phyloP scores from a whole-genome alignment of 2,888 invertebrate species.

The Tenthredo distinguenda region DNA sequence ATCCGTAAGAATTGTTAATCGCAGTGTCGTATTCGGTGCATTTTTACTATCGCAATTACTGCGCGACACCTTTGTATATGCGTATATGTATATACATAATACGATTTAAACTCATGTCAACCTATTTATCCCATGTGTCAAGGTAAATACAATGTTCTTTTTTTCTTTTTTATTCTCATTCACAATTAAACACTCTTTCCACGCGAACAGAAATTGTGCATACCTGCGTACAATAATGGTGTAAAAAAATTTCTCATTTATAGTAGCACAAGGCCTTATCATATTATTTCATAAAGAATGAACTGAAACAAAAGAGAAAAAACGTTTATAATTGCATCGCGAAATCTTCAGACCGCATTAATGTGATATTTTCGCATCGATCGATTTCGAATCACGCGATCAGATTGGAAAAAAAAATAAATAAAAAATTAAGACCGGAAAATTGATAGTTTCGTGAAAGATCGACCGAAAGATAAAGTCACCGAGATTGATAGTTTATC shows the following conservation, averaged over 20 bases:
- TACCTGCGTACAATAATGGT: not conserved
- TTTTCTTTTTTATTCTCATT: not conserved
- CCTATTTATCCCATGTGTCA: constrained; percentile 14
- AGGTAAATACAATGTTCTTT: not conserved
- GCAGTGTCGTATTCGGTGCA: constrained; percentile 9
- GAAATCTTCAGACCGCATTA: not conserved
- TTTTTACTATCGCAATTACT: constrained; percentile 26
- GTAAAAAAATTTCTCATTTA: not conserved
- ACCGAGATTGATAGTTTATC: constrained; percentile 43
- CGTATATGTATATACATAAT: not conserved
- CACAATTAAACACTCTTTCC: not conserved
- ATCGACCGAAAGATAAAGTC: constrained; percentile 1
- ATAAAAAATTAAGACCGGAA: not conserved
- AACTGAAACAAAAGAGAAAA: not conserved
- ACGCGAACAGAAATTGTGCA: not conserved
- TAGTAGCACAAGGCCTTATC: not conserved
- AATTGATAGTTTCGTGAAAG: not conserved
- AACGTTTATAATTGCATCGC: not conserved
- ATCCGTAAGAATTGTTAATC: constrained; percentile 4
- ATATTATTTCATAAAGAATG: not conserved
- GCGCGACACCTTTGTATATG: not conserved
- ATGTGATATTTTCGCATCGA: not conserved
- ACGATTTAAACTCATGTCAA: not conserved
- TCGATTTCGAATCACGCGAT: not conserved
- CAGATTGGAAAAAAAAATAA: not conserved